Conservation (phyloP, 2,888 invertebrate species). For the Dioctria linearis region DNA sequence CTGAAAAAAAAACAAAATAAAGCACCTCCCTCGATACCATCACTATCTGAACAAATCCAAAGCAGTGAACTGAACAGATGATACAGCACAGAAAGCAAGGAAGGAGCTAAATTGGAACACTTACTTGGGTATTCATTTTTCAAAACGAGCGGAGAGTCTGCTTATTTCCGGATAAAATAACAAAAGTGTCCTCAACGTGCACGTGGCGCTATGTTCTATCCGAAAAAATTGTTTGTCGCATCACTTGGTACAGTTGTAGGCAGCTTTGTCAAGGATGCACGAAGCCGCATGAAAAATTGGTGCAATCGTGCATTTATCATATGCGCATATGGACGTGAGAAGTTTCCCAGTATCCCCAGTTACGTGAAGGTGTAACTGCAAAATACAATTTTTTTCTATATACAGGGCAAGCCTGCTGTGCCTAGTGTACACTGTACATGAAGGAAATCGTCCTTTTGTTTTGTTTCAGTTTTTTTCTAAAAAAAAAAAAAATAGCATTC, state of each 20-base stretch:
- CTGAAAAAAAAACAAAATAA: too few relatives aligned
- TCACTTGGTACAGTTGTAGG: conserved; percentile 34
- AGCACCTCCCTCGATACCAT: too few relatives aligned
- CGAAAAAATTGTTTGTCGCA: conserved; percentile 50
- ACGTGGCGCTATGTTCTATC: conserved; percentile 43
- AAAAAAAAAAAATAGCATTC: neutral
- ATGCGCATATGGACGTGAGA: conserved; percentile 43
- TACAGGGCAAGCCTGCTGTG: neutral
- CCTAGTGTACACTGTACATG: too few relatives aligned
- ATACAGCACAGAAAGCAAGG: too few relatives aligned
- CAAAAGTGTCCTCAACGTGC: conserved; percentile 44
- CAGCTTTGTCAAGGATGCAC: conserved; percentile 35
- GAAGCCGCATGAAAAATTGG: conserved; percentile 48
- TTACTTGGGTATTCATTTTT: conserved; percentile 47
- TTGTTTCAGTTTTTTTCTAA: neutral
- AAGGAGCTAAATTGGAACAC: conserved; percentile 26
- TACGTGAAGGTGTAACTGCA: conserved; percentile 46
- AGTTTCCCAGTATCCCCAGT: conserved; percentile 4
- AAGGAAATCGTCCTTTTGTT: too few relatives aligned
- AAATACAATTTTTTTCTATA: conserved; percentile 29
- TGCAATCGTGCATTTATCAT: conserved; percentile 50
- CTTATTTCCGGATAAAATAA: conserved; percentile 50
- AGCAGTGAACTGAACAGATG: too few relatives aligned
- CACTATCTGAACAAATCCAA: too few relatives aligned
- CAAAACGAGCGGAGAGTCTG: conserved; percentile 7